A percentile compares a stretch with the other conserved stretches of the same genome.
These are phyloP conservation scores for Manis javanica DNA, from an alignment of 2,797 vertebrate genomes.

Conservation along the genomic window DNA sequence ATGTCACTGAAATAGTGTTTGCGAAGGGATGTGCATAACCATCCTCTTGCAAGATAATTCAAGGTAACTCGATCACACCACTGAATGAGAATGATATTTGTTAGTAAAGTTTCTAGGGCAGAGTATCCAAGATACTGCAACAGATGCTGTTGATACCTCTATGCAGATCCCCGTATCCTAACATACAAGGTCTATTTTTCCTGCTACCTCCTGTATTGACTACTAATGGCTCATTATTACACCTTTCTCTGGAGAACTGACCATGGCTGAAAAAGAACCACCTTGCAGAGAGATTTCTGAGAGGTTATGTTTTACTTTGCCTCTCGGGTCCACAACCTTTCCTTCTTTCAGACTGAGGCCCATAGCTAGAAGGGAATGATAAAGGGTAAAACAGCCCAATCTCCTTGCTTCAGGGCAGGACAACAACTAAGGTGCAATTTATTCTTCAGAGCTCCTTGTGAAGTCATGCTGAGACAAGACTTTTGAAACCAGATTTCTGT, in stretches of 20 bases:
- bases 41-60: not conserved
- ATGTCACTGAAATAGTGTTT: not conserved
- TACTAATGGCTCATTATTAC: not conserved
- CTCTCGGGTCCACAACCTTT: not conserved
- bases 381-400: not conserved
- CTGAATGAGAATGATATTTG: not conserved
- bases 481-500: not conserved
- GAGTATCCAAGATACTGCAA: not conserved
- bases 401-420: not conserved
- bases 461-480: not conserved
- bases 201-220: not conserved
- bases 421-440: not conserved
- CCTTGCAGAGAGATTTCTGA: not conserved
- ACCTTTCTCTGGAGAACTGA: not conserved
- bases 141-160: not conserved
- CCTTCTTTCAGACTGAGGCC: not conserved
- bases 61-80: not conserved
- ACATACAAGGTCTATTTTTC: not conserved
- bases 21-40: not conserved
- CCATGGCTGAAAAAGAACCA: not conserved
- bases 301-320: not conserved
- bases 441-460: not conserved
- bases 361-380: not conserved
- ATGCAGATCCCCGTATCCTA: not conserved
- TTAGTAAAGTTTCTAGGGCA: not conserved